Conservation (phyloP, 2,113 vertebrate species). For the Vulpes vulpes region DNA sequence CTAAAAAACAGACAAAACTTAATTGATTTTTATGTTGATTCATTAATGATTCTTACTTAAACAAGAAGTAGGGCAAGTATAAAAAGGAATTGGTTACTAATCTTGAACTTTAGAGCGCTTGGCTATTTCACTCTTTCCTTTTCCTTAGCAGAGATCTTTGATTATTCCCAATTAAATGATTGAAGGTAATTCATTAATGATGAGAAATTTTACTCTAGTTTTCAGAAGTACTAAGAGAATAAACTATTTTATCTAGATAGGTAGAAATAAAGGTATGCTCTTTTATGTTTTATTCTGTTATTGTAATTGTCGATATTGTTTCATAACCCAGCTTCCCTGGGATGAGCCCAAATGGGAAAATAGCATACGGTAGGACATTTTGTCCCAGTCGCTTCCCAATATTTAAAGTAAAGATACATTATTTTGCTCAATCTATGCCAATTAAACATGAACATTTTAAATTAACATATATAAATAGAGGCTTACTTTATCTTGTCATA, state of each 20-base stretch:
- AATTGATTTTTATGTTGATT: slow-evolving; percentile 47
- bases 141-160: slow-evolving; percentile 13
- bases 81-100: slow-evolving; percentile 18
- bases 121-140: background rate
- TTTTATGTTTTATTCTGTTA: background rate
- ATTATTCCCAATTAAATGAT: slow-evolving; percentile 19
- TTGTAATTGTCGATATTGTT: background rate
- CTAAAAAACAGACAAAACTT: background rate
- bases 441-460: slow-evolving; percentile 8
- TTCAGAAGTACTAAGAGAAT: background rate
- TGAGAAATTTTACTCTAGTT: background rate
- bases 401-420: background rate
- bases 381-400: background rate
- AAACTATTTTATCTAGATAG: background rate
- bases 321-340: background rate
- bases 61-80: background rate
- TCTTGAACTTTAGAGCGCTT: slow-evolving; percentile 10
- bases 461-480: background rate
- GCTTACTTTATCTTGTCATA: background rate
- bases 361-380: background rate
- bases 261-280: background rate
- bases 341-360: background rate
- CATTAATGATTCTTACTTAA: slow-evolving; percentile 23
- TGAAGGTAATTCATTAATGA: slow-evolving; percentile 16
- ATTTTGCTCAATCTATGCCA: background rate